Evolutionary conservation across 2,888 invertebrate genomes (phyloP).

Genomic region (Dysmachus trigonus): DNA sequence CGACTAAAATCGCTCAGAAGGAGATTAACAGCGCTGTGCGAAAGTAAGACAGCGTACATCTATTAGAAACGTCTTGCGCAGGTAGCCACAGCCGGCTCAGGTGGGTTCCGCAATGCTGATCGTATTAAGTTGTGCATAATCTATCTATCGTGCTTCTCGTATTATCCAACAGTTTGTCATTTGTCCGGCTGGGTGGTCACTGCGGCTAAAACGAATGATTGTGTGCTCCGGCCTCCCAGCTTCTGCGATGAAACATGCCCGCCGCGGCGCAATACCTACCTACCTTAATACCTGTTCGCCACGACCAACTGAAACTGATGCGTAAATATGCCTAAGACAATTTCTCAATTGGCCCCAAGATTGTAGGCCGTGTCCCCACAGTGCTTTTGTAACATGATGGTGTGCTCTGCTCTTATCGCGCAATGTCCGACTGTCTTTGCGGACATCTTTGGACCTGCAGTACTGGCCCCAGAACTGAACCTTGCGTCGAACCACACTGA

Average conservation of each 20-base stretch:
- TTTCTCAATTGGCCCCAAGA: slow-evolving; percentile 36
- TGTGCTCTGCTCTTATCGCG: background rate
- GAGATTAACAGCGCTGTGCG: slow-evolving; percentile 1
- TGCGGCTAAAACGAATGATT: slow-evolving; percentile 38
- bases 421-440: background rate
- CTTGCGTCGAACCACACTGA: background rate
- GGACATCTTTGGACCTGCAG: background rate
- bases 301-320: background rate
- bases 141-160: slow-evolving; percentile 43
- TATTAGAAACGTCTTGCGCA: background rate
- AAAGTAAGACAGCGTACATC: slow-evolving; percentile 9
- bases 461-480: background rate
- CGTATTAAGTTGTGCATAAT: slow-evolving; percentile 40
- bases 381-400: background rate
- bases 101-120: slow-evolving; percentile 22
- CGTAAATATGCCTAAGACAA: slow-evolving; percentile 43
- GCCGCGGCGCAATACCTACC: background rate
- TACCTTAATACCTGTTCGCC: background rate
- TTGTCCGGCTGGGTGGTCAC: slow-evolving; percentile 47
- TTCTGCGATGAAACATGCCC: slow-evolving; percentile 18
- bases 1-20: background rate
- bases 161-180: slow-evolving; percentile 47
- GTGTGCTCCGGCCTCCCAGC: slow-evolving; percentile 14
- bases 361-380: slow-evolving; percentile 37
- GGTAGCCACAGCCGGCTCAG: slow-evolving; percentile 3